A percentile compares a stretch with the other conserved stretches of the same genome.
Evolutionary conservation across 2,888 invertebrate species (phyloP).

Genomic region (Coenonympha glycerion): DNA sequence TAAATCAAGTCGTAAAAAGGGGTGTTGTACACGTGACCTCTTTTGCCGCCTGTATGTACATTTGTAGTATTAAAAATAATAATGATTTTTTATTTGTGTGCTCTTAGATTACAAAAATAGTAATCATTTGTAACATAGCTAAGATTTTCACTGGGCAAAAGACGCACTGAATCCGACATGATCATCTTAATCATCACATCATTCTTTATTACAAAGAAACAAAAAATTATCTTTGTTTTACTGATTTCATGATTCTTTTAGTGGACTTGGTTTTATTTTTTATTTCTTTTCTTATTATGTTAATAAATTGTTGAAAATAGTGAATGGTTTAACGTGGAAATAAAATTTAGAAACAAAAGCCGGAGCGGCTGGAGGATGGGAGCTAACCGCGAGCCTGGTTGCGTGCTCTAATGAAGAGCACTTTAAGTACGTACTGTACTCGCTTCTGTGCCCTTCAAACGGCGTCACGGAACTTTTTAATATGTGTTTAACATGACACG

Average conservation of each 20-base stretch:
- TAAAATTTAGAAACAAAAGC: neutral
- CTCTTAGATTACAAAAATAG: no score
- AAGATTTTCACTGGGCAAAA: no score
- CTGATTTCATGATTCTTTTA: neutral
- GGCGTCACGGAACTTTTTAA: neutral
- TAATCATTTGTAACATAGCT: no score
- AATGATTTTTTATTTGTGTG: no score
- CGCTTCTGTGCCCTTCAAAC: neutral
- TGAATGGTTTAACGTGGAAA: neutral
- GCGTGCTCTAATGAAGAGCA: neutral
- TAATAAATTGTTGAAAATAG: no score
- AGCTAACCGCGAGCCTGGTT: neutral
- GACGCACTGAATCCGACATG: no score
- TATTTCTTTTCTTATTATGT: neutral
- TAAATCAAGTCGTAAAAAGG: no score
- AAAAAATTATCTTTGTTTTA: no score
- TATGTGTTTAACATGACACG: neutral
- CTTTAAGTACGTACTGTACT: neutral
- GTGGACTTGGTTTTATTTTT: neutral
- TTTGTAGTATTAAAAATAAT: neutral
- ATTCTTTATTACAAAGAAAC: no score
- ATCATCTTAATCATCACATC: no score
- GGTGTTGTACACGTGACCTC: no score
- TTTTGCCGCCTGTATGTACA: no score
- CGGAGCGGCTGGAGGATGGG: neutral